phyloP scores from a whole-genome alignment of 2,797 vertebrate species.

The Siniperca scherzeri region DNA sequence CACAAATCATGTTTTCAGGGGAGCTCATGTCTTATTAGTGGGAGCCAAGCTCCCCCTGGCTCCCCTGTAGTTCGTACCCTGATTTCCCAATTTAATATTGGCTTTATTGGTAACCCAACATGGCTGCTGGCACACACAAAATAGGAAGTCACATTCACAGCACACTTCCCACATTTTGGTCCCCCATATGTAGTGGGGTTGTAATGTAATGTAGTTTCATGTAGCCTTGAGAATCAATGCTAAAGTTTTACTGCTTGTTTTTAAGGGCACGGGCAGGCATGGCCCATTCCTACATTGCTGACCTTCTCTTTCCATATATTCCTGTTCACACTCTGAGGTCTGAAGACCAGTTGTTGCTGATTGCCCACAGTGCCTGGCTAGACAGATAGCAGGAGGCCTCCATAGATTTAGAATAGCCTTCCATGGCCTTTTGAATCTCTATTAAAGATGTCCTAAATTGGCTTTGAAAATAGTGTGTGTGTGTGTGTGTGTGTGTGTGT shows the following conservation, averaged over 20 bases:
- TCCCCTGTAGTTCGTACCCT: no score
- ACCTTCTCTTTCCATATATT: slow-evolving; percentile 33
- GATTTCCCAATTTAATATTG: not conserved
- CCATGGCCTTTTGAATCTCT: not conserved
- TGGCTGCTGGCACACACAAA: not conserved
- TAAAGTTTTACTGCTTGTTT: slow-evolving; percentile 8
- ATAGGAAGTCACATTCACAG: not conserved
- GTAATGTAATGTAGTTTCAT: no score
- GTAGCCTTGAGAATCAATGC: not conserved
- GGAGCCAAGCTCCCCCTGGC: no score
- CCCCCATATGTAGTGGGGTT: no score
- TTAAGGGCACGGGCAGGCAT: not conserved
- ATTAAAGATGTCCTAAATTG: slow-evolving; percentile 2
- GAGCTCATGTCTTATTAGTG: no score
- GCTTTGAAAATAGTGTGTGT: not conserved
- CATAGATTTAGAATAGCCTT: slow-evolving; percentile 13
- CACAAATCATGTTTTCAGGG: no score
- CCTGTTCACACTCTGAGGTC: slow-evolving; percentile 24
- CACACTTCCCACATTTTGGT: not conserved
- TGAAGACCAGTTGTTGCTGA: slow-evolving; percentile 47
- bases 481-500: not conserved
- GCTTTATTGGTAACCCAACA: not conserved
- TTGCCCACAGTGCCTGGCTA: not conserved
- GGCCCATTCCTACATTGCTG: slow-evolving; percentile 12
- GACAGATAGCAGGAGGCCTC: not conserved